A percentile compares a stretch with the other conserved stretches of the same genome.
phyloP scores from a whole-genome alignment of 2,113 vertebrate genomes.

The Ailurus styani region DNA sequence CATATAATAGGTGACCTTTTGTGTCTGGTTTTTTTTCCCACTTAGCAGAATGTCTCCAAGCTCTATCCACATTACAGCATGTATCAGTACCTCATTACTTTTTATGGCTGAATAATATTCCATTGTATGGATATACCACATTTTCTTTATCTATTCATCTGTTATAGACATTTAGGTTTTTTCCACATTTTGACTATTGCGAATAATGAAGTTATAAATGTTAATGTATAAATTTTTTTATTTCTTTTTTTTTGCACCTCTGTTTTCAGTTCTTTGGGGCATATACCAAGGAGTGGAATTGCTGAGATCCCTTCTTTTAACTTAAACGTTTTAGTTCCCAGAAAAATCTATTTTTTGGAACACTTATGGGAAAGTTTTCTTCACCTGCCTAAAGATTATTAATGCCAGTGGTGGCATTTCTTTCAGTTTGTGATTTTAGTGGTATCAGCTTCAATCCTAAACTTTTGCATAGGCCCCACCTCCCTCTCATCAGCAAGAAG shows the following conservation, averaged over 20 bases:
- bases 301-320: background rate
- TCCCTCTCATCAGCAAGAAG: background rate
- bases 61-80: background rate
- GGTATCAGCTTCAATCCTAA: background rate
- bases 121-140: background rate
- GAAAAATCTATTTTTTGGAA: background rate
- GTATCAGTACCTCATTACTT: background rate
- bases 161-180: background rate
- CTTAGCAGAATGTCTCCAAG: background rate
- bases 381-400: background rate
- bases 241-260: background rate
- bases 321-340: background rate
- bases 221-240: background rate
- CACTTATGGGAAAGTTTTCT: background rate
- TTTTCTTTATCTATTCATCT: background rate
- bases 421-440: background rate
- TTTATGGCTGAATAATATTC: constrained; percentile 3
- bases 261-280: background rate
- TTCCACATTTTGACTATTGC: background rate
- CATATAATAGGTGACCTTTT: background rate
- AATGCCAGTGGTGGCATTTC: background rate
- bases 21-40: background rate
- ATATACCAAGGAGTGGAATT: background rate
- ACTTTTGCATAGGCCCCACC: background rate
- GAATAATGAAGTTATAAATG: background rate